A percentile compares a stretch with the other conserved stretches of the same genome.
Evolutionary conservation across 2,113 vertebrate species (phyloP).

Genomic region (Tetrao urogallus): DNA sequence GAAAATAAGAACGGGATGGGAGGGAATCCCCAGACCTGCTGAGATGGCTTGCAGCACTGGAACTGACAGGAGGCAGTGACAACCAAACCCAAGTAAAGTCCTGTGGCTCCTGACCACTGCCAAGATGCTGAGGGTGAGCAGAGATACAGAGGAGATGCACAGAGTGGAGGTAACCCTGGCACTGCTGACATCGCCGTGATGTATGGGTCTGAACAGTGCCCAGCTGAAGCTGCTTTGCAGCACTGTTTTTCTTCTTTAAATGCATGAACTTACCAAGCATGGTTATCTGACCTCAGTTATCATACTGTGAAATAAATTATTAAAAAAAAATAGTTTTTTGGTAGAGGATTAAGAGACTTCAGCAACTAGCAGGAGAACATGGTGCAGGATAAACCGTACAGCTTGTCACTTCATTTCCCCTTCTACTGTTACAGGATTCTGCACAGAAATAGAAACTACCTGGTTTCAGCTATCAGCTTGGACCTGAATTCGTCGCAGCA

Average conservation of each 20-base stretch:
- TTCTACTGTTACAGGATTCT: background rate
- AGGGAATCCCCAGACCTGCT: background rate
- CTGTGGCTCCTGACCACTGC: background rate
- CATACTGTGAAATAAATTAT: background rate
- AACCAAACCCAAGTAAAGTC: background rate
- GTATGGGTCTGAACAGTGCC: background rate
- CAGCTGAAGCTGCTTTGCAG: background rate
- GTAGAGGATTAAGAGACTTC: background rate
- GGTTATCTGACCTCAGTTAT: background rate
- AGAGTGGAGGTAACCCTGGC: constrained; percentile 8
- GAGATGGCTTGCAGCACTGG: background rate
- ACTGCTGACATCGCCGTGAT: background rate
- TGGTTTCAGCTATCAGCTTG: background rate
- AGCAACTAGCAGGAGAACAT: background rate
- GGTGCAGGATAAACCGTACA: background rate
- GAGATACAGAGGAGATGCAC: background rate
- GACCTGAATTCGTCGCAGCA: background rate
- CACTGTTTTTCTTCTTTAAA: background rate
- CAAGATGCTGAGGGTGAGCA: background rate
- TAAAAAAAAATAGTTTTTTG: background rate
- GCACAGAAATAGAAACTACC: background rate
- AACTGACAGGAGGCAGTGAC: background rate
- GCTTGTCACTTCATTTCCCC: background rate
- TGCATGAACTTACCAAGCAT: background rate
- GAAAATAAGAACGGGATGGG: background rate